Evolutionary conservation across 2,888 invertebrate species (phyloP).

Genomic region (Tetramorium bicarinatum): DNA sequence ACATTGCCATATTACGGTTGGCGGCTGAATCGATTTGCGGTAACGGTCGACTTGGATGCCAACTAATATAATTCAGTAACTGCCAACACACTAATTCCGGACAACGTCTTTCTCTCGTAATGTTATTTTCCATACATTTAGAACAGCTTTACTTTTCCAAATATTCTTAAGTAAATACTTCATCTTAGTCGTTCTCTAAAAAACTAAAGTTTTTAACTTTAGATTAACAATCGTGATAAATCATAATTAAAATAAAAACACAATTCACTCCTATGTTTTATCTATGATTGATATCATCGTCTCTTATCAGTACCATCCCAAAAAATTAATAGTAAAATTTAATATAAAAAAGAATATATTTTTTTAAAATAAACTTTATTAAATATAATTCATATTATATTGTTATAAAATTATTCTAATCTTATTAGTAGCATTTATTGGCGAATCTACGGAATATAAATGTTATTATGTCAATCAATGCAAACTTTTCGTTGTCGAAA

Average conservation of each 20-base stretch:
- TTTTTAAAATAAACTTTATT: constrained; percentile 1
- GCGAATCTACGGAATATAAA: not conserved
- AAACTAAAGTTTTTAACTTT: not conserved
- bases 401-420: not conserved
- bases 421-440: not conserved
- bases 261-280: not conserved
- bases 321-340: not conserved
- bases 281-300: not conserved
- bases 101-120: not conserved
- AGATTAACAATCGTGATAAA: constrained; percentile 9
- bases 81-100: not conserved
- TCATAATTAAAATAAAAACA: not conserved
- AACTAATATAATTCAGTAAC: constrained; percentile 20
- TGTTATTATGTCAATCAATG: not conserved
- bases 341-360: not conserved
- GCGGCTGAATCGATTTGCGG: constrained; percentile 27
- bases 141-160: not conserved
- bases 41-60: not conserved
- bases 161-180: constrained; percentile 10
- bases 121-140: not conserved
- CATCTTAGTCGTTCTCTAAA: not conserved
- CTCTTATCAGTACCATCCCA: not conserved
- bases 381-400: not conserved
- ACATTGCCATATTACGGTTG: constrained; percentile 18
- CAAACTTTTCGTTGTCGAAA: not conserved